A percentile compares a stretch with the other conserved stretches of the same genome.
phyloP scores from a whole-genome alignment of 2,888 invertebrate species.

The Anthoptus insignis region DNA sequence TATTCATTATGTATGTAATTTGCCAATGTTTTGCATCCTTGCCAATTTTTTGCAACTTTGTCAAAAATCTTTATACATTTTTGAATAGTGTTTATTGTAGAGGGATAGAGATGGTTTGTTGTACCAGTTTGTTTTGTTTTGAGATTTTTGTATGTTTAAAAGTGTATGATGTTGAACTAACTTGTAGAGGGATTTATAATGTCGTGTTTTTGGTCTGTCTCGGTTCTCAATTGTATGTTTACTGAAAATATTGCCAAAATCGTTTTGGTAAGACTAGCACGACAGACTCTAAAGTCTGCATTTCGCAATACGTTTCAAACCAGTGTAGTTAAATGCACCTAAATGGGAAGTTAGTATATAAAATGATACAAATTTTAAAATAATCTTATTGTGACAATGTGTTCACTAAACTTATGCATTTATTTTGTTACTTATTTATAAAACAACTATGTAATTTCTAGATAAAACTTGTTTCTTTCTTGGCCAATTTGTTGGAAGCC shows the following conservation, averaged over 20 bases:
- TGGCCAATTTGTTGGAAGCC: slow-evolving; percentile 9
- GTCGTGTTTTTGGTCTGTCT: slow-evolving; percentile 11
- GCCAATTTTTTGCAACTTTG: slow-evolving; percentile 28
- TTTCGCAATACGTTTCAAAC: neutral
- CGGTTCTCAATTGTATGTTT: slow-evolving; percentile 5
- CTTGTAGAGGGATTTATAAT: slow-evolving; percentile 28
- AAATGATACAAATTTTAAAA: neutral
- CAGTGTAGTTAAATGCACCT: neutral
- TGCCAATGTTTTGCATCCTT: slow-evolving; percentile 14
- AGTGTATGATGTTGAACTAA: slow-evolving; percentile 23
- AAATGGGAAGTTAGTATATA: neutral
- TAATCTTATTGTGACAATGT: neutral
- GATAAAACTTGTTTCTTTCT: neutral
- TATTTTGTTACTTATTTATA: neutral
- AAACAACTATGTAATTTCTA: neutral
- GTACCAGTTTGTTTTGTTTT: slow-evolving; percentile 29
- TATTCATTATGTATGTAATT: too few relatives aligned
- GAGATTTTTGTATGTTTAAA: slow-evolving; percentile 29
- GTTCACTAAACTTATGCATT: slow-evolving; percentile 3
- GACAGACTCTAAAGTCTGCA: too few relatives aligned
- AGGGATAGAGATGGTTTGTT: slow-evolving; percentile 23
- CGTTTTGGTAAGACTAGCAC: neutral
- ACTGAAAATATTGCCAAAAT: neutral
- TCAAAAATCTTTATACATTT: slow-evolving; percentile 33
- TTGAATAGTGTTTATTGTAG: slow-evolving; percentile 36